Evolutionary conservation across 2,888 invertebrate species (phyloP).

Genomic region (Conchocele bisecta): DNA sequence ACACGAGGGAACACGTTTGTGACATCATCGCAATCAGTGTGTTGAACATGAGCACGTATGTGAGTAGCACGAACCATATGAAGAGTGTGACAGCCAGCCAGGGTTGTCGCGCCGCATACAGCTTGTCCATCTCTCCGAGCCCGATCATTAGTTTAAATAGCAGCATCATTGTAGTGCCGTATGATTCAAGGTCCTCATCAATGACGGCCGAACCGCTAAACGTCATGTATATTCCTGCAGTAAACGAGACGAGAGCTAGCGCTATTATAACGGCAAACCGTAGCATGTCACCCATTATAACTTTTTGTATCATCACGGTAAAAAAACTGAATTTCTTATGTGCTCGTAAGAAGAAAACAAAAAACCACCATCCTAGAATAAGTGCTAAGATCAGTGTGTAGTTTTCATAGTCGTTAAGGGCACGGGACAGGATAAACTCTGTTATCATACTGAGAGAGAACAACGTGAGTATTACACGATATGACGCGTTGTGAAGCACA

Average conservation of each 20-base stretch:
- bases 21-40: slow-evolving; percentile 76
- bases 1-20: slow-evolving; percentile 68
- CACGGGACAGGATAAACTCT: slow-evolving; percentile 52
- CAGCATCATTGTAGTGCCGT: slow-evolving; percentile 62
- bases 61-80: slow-evolving; percentile 64
- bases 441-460: slow-evolving; percentile 59
- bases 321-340: slow-evolving; percentile 70
- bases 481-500: slow-evolving; percentile 50
- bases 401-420: slow-evolving; percentile 42
- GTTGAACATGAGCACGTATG: slow-evolving; percentile 71
- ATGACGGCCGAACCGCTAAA: slow-evolving; percentile 50
- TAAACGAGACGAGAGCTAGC: slow-evolving; percentile 66
- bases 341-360: slow-evolving; percentile 67
- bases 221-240: slow-evolving; percentile 67
- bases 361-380: slow-evolving; percentile 72
- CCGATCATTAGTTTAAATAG: slow-evolving; percentile 74
- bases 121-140: slow-evolving; percentile 59
- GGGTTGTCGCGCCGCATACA: slow-evolving; percentile 62
- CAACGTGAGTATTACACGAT: slow-evolving; percentile 51
- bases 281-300: slow-evolving; percentile 65
- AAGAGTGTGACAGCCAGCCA: slow-evolving; percentile 67
- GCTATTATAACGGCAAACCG: slow-evolving; percentile 66
- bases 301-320: slow-evolving; percentile 72
- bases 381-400: slow-evolving; percentile 64
- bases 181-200: slow-evolving; percentile 53